Percentiles rank a stretch among this genome's conserved stretches.
Conservation (phyloP, 2,113 vertebrate species). For the Callocephalon fimbriatum region DNA sequence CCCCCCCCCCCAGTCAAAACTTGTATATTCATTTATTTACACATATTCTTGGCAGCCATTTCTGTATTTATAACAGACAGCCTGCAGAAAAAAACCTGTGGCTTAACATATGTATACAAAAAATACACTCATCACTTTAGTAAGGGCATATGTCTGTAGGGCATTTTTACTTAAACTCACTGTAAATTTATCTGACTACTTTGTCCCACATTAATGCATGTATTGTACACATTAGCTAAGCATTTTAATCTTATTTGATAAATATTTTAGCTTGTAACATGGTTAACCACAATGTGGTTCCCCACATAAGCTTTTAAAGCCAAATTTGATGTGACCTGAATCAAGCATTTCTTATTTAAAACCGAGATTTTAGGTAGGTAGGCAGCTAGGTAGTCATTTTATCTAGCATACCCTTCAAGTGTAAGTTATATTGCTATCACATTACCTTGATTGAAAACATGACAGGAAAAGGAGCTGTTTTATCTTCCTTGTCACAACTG, state of each 20-base stretch:
- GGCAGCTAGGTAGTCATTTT: not conserved
- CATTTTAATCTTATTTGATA: not conserved
- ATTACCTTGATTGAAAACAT: not conserved
- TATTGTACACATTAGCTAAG: not conserved
- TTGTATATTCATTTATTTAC: not conserved
- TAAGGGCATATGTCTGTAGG: not conserved
- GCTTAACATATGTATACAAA: not conserved
- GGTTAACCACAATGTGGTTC: not conserved
- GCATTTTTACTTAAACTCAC: not conserved
- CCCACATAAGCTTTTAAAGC: not conserved
- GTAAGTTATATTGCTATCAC: not conserved
- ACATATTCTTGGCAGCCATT: not conserved
- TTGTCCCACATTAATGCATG: not conserved
- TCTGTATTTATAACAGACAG: not conserved
- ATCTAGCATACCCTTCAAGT: not conserved
- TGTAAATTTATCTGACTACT: not conserved
- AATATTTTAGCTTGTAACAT: not conserved
- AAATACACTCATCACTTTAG: not conserved
- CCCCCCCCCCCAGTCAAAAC: not conserved
- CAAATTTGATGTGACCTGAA: not conserved
- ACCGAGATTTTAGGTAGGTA: not conserved
- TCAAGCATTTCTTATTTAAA: not conserved
- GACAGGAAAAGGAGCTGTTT: not conserved
- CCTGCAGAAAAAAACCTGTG: not conserved
- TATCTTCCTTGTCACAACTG: not conserved